Base-by-base conservation (phyloP, 2,797 vertebrate species). In the Catostomus latipinnis region DNA sequence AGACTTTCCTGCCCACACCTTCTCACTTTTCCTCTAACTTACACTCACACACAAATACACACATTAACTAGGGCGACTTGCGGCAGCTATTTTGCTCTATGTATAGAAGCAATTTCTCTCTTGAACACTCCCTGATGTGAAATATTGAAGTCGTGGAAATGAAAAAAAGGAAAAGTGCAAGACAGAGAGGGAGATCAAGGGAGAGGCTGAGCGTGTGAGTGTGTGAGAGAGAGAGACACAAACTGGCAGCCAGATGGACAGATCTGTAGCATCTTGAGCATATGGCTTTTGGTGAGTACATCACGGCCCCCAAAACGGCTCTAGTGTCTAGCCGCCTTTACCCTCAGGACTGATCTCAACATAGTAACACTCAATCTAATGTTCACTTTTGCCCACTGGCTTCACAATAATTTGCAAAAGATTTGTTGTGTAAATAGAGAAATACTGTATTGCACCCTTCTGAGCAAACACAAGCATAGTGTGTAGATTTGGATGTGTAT, bases 391-490 rank as follows among this genome's bases (percentile, higher is more conserved):
- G 5, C 18, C 34, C 10, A 1, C 34, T 66, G 34, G 5, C 73
- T 34, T 75, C 74, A 6, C 6, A 3, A 57, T 49, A 10, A 34
- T 56, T 10, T 45, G n/a, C 0, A 61, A 61, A 13, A 2, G 0
- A 48, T 70, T 49, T 63, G 49, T 54, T 63, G 49, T 62, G 58
- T 10, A 5, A 78, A 46, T 34, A 34, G 22, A 54, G 67, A 18
- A 69, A 71, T 61, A 34, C 34, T 34, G 34, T 34, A 78, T 56
- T 22, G 54, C 57, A 71, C 57, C 5, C 14, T 78, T 50, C 60
- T 6, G 5, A 46, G 22, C 43, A 60, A 18, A 71, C 14, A 60
- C 11, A 62, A 63, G 54, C 49, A 71, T 9, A 46, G 49, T 0
- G 0, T 11, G 61, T 52, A 6, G 46, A 52, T 70, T 13, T 34